Conservation (phyloP, 2,888 invertebrate species). For the Spisula solida region DNA sequence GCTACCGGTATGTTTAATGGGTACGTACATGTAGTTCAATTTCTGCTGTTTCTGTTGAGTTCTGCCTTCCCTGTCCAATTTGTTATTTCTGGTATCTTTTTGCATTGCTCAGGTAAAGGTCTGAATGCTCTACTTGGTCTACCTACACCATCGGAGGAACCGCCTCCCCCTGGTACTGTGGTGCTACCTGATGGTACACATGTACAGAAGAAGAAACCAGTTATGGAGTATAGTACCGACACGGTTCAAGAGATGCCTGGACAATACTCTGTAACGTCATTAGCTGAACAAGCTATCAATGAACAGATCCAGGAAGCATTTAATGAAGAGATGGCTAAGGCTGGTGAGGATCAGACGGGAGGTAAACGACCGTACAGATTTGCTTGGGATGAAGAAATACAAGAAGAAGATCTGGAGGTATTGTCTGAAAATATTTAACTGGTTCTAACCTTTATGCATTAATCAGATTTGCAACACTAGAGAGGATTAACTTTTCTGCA, state of each 20-base stretch:
- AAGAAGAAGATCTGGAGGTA: constrained; percentile 63
- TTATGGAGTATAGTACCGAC: background rate
- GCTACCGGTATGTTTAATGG: no score
- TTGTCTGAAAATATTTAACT: constrained; percentile 40
- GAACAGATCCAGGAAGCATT: constrained; percentile 50
- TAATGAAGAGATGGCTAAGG: constrained; percentile 52
- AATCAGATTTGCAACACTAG: no score
- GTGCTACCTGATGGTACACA: constrained; percentile 53
- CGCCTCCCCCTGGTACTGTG: constrained; percentile 64
- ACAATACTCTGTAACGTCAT: constrained; percentile 38
- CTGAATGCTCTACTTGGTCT: constrained; percentile 66
- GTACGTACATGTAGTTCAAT: no score
- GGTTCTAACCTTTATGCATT: no score
- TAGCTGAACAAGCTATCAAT: constrained; percentile 49
- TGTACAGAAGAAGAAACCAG: constrained; percentile 47
- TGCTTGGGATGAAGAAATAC: constrained; percentile 83
- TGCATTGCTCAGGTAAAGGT: constrained; percentile 44
- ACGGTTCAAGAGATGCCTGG: constrained; percentile 28
- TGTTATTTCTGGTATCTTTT: no score
- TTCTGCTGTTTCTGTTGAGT: no score
- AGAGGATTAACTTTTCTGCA: no score
- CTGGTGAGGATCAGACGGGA: constrained; percentile 40
- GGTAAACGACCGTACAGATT: constrained; percentile 81
- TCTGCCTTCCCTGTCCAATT: no score
- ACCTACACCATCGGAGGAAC: constrained; percentile 44